Evolutionary conservation across 2,113 vertebrate genomes (phyloP).

Genomic region (Hirundichthys speculiger): DNA sequence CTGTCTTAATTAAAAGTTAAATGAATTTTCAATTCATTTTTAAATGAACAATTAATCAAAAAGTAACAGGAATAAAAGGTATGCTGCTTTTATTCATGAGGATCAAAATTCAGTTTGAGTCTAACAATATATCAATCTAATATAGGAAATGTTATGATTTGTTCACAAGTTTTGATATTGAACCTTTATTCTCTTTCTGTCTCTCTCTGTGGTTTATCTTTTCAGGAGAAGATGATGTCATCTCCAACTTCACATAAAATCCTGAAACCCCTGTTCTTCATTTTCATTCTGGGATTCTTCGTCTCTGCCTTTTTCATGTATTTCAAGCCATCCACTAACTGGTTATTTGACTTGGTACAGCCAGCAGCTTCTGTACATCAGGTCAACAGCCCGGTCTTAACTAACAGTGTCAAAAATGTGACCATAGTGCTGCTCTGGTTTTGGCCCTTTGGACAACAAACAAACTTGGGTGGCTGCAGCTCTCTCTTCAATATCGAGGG

Average conservation of each 20-base stretch:
- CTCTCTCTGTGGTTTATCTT: conserved; percentile 33
- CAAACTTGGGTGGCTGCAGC: conserved; percentile 88
- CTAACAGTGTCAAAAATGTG: conserved; percentile 87
- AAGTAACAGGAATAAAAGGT: too few relatives aligned
- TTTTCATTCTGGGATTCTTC: conserved; percentile 91
- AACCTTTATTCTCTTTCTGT: background rate
- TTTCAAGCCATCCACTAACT: conserved; percentile 92
- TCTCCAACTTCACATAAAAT: conserved; percentile 91
- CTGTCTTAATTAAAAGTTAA: too few relatives aligned
- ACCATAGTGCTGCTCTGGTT: conserved; percentile 95
- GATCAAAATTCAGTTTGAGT: too few relatives aligned
- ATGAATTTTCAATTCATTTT: too few relatives aligned
- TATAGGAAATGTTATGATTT: too few relatives aligned
- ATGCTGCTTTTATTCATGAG: too few relatives aligned
- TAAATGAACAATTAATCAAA: too few relatives aligned
- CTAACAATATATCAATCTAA: too few relatives aligned
- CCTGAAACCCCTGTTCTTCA: conserved; percentile 92
- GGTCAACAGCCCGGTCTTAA: conserved; percentile 88
- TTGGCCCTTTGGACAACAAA: conserved; percentile 94
- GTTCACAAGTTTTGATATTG: too few relatives aligned
- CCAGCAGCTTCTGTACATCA: conserved; percentile 87
- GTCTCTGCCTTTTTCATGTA: conserved; percentile 94
- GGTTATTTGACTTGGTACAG: conserved; percentile 90
- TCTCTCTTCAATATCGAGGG: conserved; percentile 91
- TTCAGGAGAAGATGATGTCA: conserved; percentile 92